A percentile compares a stretch with the other conserved stretches of the same genome.
Evolutionary conservation across 2,113 vertebrate genomes (phyloP).

Genomic region (Tyrannus savana): DNA sequence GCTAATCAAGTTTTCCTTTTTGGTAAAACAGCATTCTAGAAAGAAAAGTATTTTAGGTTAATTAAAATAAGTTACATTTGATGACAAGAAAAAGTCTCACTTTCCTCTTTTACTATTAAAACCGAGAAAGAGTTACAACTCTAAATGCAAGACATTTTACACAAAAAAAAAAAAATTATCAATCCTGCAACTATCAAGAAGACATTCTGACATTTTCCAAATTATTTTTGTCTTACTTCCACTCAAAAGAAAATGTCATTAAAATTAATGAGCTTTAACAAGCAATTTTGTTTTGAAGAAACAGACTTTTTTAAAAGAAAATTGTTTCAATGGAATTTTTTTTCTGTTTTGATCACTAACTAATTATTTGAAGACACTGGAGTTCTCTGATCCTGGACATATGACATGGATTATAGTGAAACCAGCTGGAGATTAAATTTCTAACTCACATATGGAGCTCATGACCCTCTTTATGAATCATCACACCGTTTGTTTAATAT

Average conservation of each 20-base stretch:
- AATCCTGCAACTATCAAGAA: neutral
- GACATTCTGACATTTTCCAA: slow-evolving; percentile 14
- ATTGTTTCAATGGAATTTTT: neutral
- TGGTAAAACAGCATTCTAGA: neutral
- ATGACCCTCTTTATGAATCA: slow-evolving; percentile 67
- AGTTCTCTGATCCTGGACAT: slow-evolving; percentile 51
- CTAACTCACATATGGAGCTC: slow-evolving; percentile 55
- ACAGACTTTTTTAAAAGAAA: neutral
- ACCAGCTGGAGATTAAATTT: slow-evolving; percentile 65
- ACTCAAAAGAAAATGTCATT: neutral
- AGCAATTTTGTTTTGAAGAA: slow-evolving; percentile 29
- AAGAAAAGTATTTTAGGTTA: neutral
- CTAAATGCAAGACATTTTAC: neutral
- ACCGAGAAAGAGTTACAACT: neutral
- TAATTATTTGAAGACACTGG: slow-evolving; percentile 34
- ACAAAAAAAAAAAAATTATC: neutral
- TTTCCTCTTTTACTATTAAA: neutral
- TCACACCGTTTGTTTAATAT: slow-evolving; percentile 61
- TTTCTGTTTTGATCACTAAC: slow-evolving; percentile 44
- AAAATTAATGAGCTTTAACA: slow-evolving; percentile 35
- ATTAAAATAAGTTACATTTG: neutral
- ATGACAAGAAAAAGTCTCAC: neutral
- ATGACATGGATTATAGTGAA: slow-evolving; percentile 57
- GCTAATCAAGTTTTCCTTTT: slow-evolving; percentile 1
- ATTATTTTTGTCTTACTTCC: slow-evolving; percentile 27